phyloP scores from a whole-genome alignment of 2,888 invertebrate genomes.

The Dryobotodes eremita region DNA sequence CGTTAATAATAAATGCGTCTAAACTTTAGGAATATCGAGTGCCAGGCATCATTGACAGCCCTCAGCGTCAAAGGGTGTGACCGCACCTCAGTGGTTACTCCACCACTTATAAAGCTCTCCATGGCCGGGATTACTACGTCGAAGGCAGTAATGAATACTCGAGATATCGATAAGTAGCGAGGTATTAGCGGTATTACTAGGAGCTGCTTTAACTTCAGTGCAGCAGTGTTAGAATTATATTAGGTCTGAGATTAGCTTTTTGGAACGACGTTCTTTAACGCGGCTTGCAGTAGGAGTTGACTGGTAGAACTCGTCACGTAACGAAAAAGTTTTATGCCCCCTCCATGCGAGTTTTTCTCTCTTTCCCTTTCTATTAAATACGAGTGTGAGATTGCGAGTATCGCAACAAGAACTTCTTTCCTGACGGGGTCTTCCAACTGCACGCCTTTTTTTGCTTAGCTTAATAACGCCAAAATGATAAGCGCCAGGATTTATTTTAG shows the following conservation, averaged over 20 bases:
- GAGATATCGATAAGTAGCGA: constrained; percentile 15
- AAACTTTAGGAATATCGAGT: constrained; percentile 41
- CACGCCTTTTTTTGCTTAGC: neutral
- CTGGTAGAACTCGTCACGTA: neutral
- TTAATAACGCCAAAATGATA: neutral
- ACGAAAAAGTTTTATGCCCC: neutral
- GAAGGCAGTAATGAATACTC: constrained; percentile 50
- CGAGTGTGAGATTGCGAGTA: neutral
- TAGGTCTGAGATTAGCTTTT: neutral
- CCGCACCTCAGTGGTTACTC: constrained; percentile 57
- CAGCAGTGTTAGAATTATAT: neutral
- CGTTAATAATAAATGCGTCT: constrained; percentile 32
- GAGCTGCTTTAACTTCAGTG: neutral
- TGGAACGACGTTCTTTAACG: neutral
- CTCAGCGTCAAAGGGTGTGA: constrained; percentile 44
- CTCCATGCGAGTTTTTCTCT: neutral
- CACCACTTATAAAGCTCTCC: constrained; percentile 23
- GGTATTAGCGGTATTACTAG: constrained; percentile 15
- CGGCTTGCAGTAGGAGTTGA: neutral
- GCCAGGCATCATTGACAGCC: constrained; percentile 29
- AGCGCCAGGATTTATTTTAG: neutral
- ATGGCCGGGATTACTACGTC: constrained; percentile 4
- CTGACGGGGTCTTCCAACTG: neutral
- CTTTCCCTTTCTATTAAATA: neutral
- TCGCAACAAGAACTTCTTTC: neutral